Evolutionary conservation across 2,113 vertebrate genomes (phyloP).

Genomic region (Microcebus jonahi): DNA sequence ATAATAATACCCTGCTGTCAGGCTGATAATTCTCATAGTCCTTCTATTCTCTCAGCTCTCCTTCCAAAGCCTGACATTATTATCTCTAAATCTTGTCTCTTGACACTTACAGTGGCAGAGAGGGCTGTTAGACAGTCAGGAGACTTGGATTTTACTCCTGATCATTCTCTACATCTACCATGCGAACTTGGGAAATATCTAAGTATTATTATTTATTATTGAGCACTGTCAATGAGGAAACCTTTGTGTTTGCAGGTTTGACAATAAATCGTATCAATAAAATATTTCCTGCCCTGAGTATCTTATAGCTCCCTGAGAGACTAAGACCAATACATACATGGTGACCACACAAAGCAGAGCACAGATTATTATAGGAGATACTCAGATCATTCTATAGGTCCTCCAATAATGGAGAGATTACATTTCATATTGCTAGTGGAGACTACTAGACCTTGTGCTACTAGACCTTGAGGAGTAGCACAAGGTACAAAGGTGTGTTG

Average conservation of each 20-base stretch:
- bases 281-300: not conserved
- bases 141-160: not conserved
- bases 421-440: not conserved
- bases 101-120: not conserved
- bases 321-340: fast-evolving
- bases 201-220: not conserved
- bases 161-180: not conserved
- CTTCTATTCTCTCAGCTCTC: not conserved
- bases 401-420: not conserved
- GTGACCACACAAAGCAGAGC: not conserved
- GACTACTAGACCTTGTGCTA: no score
- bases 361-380: not conserved
- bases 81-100: not conserved
- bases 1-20: not conserved
- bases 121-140: not conserved
- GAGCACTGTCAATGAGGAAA: not conserved
- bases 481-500: not conserved
- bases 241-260: not conserved
- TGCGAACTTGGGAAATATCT: not conserved
- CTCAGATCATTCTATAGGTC: not conserved
- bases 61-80: not conserved
- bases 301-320: not conserved
- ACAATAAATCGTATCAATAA: not conserved
- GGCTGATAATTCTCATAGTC: not conserved
- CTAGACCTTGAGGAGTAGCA: no score